Evolutionary conservation across 1,140 invertebrate genomes (phyloP).

Genomic region (Parapsyche elsis): DNA sequence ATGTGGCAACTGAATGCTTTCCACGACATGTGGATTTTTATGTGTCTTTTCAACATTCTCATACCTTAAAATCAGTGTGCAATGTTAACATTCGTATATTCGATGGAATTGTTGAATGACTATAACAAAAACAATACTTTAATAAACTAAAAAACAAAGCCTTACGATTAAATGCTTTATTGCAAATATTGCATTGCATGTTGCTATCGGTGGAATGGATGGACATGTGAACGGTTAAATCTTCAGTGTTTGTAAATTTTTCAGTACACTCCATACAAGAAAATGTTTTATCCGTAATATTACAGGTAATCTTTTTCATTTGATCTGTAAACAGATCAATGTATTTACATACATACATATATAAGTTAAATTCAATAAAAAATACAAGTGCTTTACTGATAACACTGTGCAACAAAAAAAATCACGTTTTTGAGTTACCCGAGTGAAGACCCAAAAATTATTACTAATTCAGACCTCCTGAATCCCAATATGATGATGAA

Average conservation of each 20-base stretch:
- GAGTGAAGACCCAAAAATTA: too few relatives aligned
- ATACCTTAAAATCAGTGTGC: slow-evolving; percentile 31
- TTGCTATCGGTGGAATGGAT: slow-evolving; percentile 36
- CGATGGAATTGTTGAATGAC: neutral
- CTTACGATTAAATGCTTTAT: slow-evolving; percentile 48
- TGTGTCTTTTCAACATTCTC: slow-evolving; percentile 43
- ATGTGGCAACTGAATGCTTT: slow-evolving; percentile 48
- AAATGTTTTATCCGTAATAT: slow-evolving; percentile 27
- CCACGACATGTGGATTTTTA: slow-evolving; percentile 50
- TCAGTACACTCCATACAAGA: slow-evolving; percentile 41
- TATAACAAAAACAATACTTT: neutral
- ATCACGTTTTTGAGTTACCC: too few relatives aligned
- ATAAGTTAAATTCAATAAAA: too few relatives aligned
- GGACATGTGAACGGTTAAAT: slow-evolving; percentile 48
- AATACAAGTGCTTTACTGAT: too few relatives aligned
- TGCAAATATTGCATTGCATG: slow-evolving; percentile 47
- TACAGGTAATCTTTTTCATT: neutral
- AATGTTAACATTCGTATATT: too few relatives aligned
- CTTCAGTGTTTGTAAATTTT: slow-evolving; percentile 29
- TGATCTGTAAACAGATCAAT: neutral
- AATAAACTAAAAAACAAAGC: neutral
- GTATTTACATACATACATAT: too few relatives aligned
- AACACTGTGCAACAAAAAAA: too few relatives aligned
- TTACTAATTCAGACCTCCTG: too few relatives aligned
- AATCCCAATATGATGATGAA: too few relatives aligned